A percentile compares a stretch with the other conserved stretches of the same genome.
Conservation (phyloP, 2,113 vertebrate species). For the Cavia porcellus region DNA sequence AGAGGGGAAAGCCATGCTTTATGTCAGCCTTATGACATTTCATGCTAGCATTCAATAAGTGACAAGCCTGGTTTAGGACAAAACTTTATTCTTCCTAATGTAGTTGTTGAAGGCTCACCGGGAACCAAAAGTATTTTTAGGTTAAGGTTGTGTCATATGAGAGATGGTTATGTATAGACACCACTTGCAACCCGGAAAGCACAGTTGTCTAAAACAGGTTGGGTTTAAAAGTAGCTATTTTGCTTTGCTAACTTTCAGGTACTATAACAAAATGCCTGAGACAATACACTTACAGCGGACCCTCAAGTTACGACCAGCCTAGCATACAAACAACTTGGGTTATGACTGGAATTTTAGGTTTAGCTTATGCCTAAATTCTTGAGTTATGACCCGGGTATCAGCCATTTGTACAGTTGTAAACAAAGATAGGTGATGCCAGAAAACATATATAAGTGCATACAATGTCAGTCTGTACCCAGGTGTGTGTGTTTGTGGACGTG, state of each 20-base stretch:
- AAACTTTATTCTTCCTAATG: not conserved
- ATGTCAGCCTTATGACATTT: conserved; percentile 13
- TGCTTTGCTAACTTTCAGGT: not conserved
- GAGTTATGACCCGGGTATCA: not conserved
- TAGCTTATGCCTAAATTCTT: not conserved
- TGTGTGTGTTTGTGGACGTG: not conserved
- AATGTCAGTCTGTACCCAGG: not conserved
- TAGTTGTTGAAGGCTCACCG: not conserved
- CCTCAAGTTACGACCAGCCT: not conserved
- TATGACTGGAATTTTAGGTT: not conserved
- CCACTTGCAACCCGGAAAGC: not conserved
- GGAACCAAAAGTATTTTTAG: not conserved
- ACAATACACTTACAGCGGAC: not conserved
- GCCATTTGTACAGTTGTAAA: not conserved
- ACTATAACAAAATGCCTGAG: not conserved
- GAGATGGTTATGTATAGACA: not conserved
- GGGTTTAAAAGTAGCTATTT: not conserved
- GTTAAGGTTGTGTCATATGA: not conserved
- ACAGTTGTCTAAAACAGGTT: not conserved
- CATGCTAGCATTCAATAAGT: not conserved
- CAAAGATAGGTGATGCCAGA: not conserved
- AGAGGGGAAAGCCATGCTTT: not conserved
- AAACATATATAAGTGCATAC: not conserved
- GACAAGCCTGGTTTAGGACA: not conserved
- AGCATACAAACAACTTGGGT: not conserved